Conservation (phyloP, 2,797 vertebrate genomes). For the Paramormyrops hopkinsi region DNA sequence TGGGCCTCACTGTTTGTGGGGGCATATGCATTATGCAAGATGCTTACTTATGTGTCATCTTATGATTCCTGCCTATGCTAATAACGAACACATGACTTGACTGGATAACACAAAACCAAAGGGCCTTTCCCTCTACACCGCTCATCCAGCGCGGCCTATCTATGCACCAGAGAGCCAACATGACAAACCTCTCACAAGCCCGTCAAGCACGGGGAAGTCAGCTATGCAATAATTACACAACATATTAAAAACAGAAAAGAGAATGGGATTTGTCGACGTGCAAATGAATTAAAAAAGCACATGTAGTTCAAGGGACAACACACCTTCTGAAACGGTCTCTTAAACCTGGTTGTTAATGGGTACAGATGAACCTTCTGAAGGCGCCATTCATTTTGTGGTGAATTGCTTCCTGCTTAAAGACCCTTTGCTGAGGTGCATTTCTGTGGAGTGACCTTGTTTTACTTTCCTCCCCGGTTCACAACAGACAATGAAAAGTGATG, state of each 20-base stretch:
- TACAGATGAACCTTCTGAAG: not conserved
- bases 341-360: conserved; percentile 8
- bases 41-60: not conserved
- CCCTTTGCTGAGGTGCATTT: not conserved
- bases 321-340: not conserved
- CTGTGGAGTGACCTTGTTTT: not conserved
- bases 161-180: not conserved
- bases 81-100: not conserved
- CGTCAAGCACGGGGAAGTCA: not conserved
- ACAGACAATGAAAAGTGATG: not conserved
- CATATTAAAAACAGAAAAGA: not conserved
- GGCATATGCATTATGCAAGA: not conserved
- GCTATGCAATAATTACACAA: not conserved
- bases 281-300: conserved; percentile 14
- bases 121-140: not conserved
- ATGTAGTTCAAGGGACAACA: conserved; percentile 8
- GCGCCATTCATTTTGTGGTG: conserved; percentile 12
- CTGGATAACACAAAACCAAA: not conserved
- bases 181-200: not conserved
- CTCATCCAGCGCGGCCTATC: not conserved
- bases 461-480: not conserved
- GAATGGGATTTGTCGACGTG: not conserved
- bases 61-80: not conserved
- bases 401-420: not conserved
- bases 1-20: not conserved